Percentiles rank a stretch among this genome's conserved stretches.
These are phyloP conservation scores for Lasioglossum pauxillum DNA, from an alignment of 2,888 invertebrate species.

Conservation along the genomic window DNA sequence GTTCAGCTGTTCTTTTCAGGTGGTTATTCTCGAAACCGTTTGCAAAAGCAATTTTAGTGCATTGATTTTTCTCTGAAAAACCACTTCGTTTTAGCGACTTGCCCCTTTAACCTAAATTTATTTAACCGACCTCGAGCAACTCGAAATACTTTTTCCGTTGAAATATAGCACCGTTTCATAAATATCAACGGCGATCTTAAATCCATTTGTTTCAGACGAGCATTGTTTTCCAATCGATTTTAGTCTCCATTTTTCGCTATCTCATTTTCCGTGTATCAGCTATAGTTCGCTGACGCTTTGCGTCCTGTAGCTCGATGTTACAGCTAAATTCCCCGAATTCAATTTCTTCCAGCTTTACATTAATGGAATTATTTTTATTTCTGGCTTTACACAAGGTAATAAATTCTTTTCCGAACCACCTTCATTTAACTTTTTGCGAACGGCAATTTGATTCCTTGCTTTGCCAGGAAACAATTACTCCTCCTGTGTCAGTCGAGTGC, in stretches of 20 bases:
- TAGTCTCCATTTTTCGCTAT: not conserved
- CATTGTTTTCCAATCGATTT: not conserved
- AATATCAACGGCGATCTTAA: not conserved
- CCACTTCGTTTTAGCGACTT: not conserved
- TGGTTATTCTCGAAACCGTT: no score
- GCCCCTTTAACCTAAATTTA: not conserved
- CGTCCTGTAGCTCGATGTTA: not conserved
- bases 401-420: not conserved
- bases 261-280: not conserved
- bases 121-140: not conserved
- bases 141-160: not conserved
- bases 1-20: not conserved
- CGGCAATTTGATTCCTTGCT: conserved; percentile 25
- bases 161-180: not conserved
- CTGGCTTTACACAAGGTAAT: not conserved
- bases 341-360: not conserved
- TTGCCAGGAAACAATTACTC: conserved; percentile 10
- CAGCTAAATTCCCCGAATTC: not conserved
- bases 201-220: not conserved
- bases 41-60: not conserved
- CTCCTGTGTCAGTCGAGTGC: conserved; percentile 58
- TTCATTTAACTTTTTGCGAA: conserved; percentile 27
- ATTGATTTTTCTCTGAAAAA: not conserved
- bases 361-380: not conserved
- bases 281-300: not conserved